Base-by-base conservation (phyloP, 2,888 invertebrate species). In the Macrophya annulata region DNA sequence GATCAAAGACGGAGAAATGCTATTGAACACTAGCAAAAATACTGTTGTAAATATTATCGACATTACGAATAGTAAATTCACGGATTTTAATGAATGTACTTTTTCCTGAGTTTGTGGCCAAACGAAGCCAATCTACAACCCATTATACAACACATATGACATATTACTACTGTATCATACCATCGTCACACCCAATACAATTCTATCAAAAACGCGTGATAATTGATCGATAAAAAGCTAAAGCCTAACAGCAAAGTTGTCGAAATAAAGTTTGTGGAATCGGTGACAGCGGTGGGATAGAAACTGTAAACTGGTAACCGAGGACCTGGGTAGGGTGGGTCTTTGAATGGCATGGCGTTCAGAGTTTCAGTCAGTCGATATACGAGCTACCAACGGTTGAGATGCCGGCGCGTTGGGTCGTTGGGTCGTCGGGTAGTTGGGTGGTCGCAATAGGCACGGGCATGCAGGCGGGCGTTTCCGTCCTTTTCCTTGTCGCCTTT, bases 301-400 rank as follows among this genome's bases (percentile, higher is more conserved):
- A 15, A 77, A 77, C 51, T 48, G 48, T 17, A 77, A 77, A 77
- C 77, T 48, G 77, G 77, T 51, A 43, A 74, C n/a, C 21, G 17
- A 43, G 43, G 25, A n/a, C 62, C 12, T 21, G 31, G 51, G 48
- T 48, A 48, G 77, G 77, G 51, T 51, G 51, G 48, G 77, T 31
- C 31, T 77, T 37, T 55, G 77, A 77, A 77, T 77, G 51, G 51
- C 77, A 37, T 55, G 10, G 48, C 31, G 77, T 77, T 77, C 77
- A 25, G 55, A 77, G 77, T 77, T 77, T 37, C 77, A 77, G 31
- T 77, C 77, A 77, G 77, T 77, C 77, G 77, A 77, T 77, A 77
- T 77, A 77, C 51, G 77, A 77, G 51, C 77, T 37, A 51, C 25
- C 77, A 25, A 43, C 74, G 45, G 74, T 45, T 68, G 37, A 37